Conservation (phyloP, 2,888 invertebrate genomes). For the Meghimatium bilineatum region DNA sequence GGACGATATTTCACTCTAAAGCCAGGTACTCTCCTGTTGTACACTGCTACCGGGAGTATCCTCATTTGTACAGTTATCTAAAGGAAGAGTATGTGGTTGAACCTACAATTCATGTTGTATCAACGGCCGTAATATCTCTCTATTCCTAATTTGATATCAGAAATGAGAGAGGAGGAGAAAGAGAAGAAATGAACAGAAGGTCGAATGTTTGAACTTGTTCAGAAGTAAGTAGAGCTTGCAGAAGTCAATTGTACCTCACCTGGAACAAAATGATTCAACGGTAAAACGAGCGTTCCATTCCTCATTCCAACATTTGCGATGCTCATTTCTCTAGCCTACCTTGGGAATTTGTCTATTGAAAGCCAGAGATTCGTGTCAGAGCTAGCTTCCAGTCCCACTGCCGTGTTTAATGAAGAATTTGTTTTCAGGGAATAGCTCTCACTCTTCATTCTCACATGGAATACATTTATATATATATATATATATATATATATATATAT, state of each 20-base stretch:
- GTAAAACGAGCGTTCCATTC: neutral
- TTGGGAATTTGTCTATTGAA: neutral
- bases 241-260: neutral
- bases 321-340: neutral
- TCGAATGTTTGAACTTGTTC: neutral
- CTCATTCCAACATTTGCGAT: neutral
- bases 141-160: no score
- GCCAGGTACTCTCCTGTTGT: no score
- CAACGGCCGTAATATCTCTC: no score
- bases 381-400: neutral
- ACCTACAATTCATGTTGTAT: no score
- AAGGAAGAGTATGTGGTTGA: no score
- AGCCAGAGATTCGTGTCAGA: slow-evolving; percentile 1
- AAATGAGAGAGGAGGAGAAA: neutral
- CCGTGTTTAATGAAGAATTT: neutral
- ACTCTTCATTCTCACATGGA: neutral
- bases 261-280: neutral
- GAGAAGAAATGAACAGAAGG: neutral
- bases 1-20: no score
- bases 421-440: neutral
- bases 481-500: no score
- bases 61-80: no score
- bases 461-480: no score
- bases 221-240: neutral
- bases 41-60: no score